Conservation (phyloP, 2,797 vertebrate genomes). For the Heliangelus exortis region DNA sequence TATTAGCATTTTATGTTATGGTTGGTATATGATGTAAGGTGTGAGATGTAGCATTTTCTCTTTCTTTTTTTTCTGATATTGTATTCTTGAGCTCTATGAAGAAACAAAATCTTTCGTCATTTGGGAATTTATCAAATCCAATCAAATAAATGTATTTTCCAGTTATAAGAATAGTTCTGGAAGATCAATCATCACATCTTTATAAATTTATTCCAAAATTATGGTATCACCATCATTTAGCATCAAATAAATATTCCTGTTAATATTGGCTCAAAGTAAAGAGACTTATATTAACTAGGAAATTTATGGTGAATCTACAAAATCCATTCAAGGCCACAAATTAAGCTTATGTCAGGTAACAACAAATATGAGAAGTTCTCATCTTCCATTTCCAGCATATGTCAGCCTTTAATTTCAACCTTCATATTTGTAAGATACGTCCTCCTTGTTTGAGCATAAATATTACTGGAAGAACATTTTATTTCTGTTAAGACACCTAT, state of each 20-base stretch:
- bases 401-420: neutral
- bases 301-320: neutral
- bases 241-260: neutral
- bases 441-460: neutral
- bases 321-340: neutral
- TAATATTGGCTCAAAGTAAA: neutral
- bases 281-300: neutral
- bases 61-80: neutral
- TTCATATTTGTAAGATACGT: neutral
- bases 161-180: neutral
- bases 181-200: neutral
- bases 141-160: neutral
- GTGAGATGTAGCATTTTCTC: neutral
- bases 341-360: neutral
- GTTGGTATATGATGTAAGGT: neutral
- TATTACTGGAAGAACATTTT: constrained; percentile 14
- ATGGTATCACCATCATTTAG: neutral
- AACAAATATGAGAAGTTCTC: neutral
- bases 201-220: neutral
- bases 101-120: neutral
- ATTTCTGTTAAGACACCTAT: constrained; percentile 17
- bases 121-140: neutral
- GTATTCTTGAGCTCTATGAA: neutral
- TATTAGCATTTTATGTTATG: neutral
- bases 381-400: neutral